These are phyloP conservation scores for Oriolus oriolus DNA, from an alignment of 2,113 vertebrate species.

Conservation along the genomic window DNA sequence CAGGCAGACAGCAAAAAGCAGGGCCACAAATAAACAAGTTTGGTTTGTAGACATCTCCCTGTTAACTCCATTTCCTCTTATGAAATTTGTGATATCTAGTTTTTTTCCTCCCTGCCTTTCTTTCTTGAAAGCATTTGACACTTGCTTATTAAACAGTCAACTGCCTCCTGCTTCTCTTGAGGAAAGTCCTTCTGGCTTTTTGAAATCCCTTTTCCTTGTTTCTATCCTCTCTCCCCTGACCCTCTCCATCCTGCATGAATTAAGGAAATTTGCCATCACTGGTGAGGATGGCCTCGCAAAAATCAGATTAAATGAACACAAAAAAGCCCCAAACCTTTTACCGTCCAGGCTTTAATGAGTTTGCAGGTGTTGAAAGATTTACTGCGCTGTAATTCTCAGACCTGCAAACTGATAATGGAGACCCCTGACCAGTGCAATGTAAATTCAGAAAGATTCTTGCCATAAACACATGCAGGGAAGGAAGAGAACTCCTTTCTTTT, in stretches of 20 bases:
- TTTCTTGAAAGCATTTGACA: conserved; percentile 19
- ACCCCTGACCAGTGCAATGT: conserved; percentile 70
- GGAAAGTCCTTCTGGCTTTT: conserved; percentile 43
- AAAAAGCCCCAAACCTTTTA: conserved; percentile 60
- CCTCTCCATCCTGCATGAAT: conserved; percentile 10
- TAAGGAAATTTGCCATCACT: conserved; percentile 61
- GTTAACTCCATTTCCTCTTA: conserved; percentile 38
- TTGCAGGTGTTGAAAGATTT: conserved; percentile 74
- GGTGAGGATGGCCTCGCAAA: conserved; percentile 68
- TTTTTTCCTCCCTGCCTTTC: background rate
- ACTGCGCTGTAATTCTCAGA: conserved; percentile 73
- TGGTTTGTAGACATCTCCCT: conserved; percentile 17
- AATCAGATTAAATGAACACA: conserved; percentile 52
- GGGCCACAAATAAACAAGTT: background rate
- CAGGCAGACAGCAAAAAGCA: background rate
- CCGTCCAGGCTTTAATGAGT: conserved; percentile 70
- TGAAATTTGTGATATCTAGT: background rate
- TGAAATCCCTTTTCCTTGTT: conserved; percentile 42
- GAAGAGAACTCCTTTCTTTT: conserved; percentile 60
- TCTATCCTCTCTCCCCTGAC: background rate
- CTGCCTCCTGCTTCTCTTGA: conserved; percentile 20
- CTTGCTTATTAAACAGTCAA: conserved; percentile 47
- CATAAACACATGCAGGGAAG: conserved; percentile 58
- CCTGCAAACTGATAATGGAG: conserved; percentile 75
- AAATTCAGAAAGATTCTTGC: conserved; percentile 73